These are phyloP conservation scores for Catharus fuscescens DNA, from an alignment of 2,113 vertebrate species.

Conservation along the genomic window DNA sequence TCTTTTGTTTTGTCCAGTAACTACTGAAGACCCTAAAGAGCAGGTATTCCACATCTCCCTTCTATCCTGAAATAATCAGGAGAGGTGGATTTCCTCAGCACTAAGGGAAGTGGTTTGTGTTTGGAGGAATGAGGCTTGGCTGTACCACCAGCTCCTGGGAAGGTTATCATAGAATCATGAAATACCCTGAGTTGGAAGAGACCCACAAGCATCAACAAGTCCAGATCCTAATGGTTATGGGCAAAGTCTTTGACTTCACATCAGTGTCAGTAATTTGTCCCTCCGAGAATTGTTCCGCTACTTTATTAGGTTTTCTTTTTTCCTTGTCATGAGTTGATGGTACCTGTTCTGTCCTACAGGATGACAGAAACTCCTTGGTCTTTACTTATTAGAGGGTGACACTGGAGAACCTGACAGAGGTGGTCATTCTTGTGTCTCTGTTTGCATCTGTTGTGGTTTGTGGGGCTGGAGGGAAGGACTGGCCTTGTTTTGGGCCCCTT, in stretches of 20 bases:
- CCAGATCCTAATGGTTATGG: background rate
- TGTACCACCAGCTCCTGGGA: background rate
- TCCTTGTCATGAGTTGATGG: background rate
- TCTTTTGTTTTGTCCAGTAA: background rate
- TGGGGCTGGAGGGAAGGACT: background rate
- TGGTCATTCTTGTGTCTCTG: background rate
- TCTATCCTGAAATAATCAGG: background rate
- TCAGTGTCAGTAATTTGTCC: background rate
- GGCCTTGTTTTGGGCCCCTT: background rate
- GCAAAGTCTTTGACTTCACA: background rate
- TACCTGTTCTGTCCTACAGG: background rate
- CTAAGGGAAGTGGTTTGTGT: background rate
- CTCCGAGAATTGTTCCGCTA: background rate
- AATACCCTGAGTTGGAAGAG: background rate
- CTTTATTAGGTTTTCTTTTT: background rate
- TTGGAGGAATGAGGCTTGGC: background rate
- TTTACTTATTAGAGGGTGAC: background rate
- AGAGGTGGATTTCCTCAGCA: background rate
- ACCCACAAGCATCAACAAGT: background rate
- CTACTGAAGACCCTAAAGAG: background rate
- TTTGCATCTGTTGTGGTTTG: background rate
- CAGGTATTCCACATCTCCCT: background rate
- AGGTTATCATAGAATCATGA: background rate
- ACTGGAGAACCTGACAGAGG: background rate
- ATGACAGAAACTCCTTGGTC: background rate